Base-by-base conservation (phyloP, 2,888 invertebrate genomes). In the Parnassius smintheus region DNA sequence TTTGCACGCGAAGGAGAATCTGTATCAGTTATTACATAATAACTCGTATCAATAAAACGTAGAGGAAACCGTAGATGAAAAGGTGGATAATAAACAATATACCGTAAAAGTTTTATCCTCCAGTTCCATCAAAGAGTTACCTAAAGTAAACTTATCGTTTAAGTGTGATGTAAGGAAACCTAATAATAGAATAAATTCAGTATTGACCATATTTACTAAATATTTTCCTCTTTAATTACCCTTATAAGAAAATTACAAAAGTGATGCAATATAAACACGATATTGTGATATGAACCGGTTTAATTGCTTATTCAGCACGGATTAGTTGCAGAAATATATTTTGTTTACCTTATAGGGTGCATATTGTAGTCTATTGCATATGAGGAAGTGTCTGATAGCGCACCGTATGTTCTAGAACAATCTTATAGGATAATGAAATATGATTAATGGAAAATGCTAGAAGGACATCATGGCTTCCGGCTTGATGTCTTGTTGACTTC, bases 211-310 rank as follows among this genome's bases (percentile, higher is more conserved):
- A n/a, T 62, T 22, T 12, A 18, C 7, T n/a, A 13, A 25, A n/a
- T 42, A 53, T 63, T 63, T 59, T 63, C 62, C 62, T 63, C 46
- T 11, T 55, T 35, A 11, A 25, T 56, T 45, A 35, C 35, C 42
- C 59, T 46, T 51, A 18, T 55, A 35, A 59, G 63, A 59, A 59
- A 63, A 59, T 52, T 49, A 55, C 18, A 51, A 12, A 9, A 51
- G 58, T 70, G 69, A 70, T 69, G 70, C 69, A 70, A 70, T 59
- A 64, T 54, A 65, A 66, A 65, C 66, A 67, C 41, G 45, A 18
- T 66, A 64, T 70, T 70, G 68, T 60, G 63, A 49, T 48, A 66
- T 64, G 61, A 68, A 68, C 70, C 57, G 44, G 68, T 67, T 54
- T 13, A 3, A 35, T 62, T 44, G 44, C 58, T 57, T n/a, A 25